These are phyloP conservation scores for Acromyrmex heyeri DNA, from an alignment of 1,140 invertebrate species.

Conservation along the genomic window DNA sequence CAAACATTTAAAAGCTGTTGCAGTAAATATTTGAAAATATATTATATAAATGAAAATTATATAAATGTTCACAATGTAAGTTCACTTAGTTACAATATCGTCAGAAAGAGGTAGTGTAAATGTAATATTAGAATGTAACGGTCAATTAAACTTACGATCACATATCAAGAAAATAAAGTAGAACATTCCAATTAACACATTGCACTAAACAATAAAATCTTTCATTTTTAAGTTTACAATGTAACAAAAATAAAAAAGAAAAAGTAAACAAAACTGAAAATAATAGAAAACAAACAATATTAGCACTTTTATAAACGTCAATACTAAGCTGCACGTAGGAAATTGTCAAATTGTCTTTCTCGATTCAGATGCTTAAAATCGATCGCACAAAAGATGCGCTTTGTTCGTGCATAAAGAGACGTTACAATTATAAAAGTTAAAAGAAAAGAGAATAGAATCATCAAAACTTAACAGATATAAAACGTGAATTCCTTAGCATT, in stretches of 20 bases:
- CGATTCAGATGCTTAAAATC: constrained; percentile 1
- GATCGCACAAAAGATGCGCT: background rate
- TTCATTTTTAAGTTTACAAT: constrained; percentile 4
- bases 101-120: background rate
- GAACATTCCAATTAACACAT: background rate
- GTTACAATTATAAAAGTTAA: background rate
- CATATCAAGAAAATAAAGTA: background rate
- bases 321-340: background rate
- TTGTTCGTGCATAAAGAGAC: constrained; percentile 18
- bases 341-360: constrained; percentile 12
- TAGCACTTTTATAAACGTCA: background rate
- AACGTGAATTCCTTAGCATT: background rate
- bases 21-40: constrained; percentile 6
- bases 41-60: background rate
- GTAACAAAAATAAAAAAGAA: constrained; percentile 38
- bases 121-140: constrained; percentile 2
- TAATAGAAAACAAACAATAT: constrained; percentile 23
- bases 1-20: background rate
- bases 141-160: background rate
- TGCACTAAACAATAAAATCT: background rate
- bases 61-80: background rate
- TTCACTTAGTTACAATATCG: constrained; percentile 1
- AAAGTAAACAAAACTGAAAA: constrained; percentile 15
- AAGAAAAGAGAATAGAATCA: constrained; percentile 1
- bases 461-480: constrained; percentile 20